A percentile compares a stretch with the other conserved stretches of the same genome.
Conservation (phyloP, 2,888 invertebrate species). For the Cantharis lateralis region DNA sequence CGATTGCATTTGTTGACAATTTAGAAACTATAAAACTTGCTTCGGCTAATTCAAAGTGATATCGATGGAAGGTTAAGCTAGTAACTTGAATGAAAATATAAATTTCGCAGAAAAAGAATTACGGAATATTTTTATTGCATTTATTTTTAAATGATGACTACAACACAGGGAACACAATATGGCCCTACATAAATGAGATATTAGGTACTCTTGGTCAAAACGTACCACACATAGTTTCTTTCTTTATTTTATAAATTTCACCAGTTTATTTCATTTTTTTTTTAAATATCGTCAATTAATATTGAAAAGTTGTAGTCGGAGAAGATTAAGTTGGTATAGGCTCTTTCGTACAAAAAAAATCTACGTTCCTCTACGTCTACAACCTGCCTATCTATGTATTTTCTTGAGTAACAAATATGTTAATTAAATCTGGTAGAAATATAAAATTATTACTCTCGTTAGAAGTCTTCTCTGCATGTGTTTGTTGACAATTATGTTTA, state of each 20-base stretch:
- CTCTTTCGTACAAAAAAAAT: neutral
- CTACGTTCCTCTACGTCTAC: neutral
- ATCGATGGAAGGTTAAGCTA: neutral
- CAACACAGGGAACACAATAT: no score
- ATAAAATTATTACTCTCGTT: conserved; percentile 7
- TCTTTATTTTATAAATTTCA: neutral
- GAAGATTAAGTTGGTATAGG: neutral
- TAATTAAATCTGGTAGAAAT: neutral
- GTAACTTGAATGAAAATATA: neutral
- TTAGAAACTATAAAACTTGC: neutral
- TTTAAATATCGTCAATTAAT: neutral
- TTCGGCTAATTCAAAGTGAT: neutral
- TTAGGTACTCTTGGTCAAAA: no score
- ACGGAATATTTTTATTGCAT: neutral
- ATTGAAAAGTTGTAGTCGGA: neutral
- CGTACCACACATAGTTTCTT: no score
- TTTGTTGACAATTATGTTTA: conserved; percentile 43
- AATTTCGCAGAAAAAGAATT: neutral
- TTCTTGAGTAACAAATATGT: conserved; percentile 6
- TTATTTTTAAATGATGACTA: no score
- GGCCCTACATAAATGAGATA: no score
- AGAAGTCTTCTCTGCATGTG: conserved; percentile 7
- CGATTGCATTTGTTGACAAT: neutral
- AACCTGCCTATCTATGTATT: neutral
- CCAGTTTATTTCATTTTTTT: neutral